These are phyloP conservation scores for Gymnothorax javanicus DNA, from an alignment of 2,797 vertebrate species.

Conservation along the genomic window DNA sequence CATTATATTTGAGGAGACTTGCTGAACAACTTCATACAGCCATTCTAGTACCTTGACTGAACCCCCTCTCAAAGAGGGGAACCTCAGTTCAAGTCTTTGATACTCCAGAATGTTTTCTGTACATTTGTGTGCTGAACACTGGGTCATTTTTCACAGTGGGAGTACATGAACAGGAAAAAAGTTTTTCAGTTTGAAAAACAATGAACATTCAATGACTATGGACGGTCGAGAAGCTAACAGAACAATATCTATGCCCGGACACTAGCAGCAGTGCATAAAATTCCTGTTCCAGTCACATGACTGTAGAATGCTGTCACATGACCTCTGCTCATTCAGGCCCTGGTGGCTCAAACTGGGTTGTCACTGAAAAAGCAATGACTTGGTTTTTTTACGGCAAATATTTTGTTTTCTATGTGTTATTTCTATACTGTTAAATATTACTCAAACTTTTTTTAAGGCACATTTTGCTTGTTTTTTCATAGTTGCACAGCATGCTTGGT, in stretches of 20 bases:
- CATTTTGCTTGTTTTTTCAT: background rate
- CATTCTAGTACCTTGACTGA: background rate
- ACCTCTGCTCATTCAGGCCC: background rate
- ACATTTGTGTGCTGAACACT: background rate
- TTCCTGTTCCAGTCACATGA: constrained; percentile 5
- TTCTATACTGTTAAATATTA: no score
- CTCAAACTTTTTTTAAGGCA: no score
- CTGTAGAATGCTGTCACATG: background rate
- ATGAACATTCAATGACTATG: background rate
- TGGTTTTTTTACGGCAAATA: background rate
- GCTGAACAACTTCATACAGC: background rate
- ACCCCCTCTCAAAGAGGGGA: background rate
- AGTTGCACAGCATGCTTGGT: background rate
- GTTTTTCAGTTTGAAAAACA: background rate
- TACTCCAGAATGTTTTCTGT: background rate
- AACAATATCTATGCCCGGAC: background rate
- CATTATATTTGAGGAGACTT: background rate
- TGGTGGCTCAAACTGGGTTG: background rate
- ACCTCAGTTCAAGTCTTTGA: background rate
- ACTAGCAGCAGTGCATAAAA: background rate
- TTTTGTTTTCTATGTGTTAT: background rate
- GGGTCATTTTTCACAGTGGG: background rate
- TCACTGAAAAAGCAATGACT: background rate
- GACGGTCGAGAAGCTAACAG: background rate
- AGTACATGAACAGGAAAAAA: background rate